Evolutionary conservation across 2,113 vertebrate species (phyloP), one percentile per base, ranked within the genome.

Genomic region (Emydocephalus ijimae): DNA sequence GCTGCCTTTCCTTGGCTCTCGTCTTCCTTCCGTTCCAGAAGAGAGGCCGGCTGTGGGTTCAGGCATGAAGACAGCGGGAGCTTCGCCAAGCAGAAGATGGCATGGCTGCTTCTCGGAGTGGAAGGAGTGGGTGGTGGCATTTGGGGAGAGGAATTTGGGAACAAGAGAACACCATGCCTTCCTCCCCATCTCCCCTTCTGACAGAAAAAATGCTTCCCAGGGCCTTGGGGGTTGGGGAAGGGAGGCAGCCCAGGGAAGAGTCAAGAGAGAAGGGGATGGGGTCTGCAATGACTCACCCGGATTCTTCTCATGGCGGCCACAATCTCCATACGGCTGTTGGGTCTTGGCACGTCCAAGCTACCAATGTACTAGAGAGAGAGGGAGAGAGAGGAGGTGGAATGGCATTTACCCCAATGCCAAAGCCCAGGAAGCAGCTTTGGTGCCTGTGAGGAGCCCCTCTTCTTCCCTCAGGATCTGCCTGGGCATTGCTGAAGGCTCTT

Each of bases 301-400:
- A 99, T 99, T 95, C 98, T 98, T 50, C 99, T 98, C 98, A 99
- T 99, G 64, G 98, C 98, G 34, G 98, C 98, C 89, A 99, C 98
- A 0, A 99, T 99, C 97, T 99, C 98, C 98, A 99, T 98, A 0
- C 98, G 98, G 95, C 99, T 99, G 98, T 98, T 99, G 94, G 99
- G 99, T 95, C 98, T 97, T 74, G 98, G 98, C 10, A 99, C 98
- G 1, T 99, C 98, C 90, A 99, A 96, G 92, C 98, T 98, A 2
- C 98, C 99, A 5, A 99, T 98, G 89, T 99, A 99, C 99, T 97
- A 94, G 23, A 96, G 89, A 95, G 43, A 94, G 29, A 94, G 14
- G 74, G 10, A 52, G 23, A 48, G 64, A n/a, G 21, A 26, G 20
- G 5, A 29, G 26, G 26, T 50, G 8, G 8, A 50, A 9, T 15